Conservation (phyloP, 1,140 invertebrate species). For the Plodia interpunctella region DNA sequence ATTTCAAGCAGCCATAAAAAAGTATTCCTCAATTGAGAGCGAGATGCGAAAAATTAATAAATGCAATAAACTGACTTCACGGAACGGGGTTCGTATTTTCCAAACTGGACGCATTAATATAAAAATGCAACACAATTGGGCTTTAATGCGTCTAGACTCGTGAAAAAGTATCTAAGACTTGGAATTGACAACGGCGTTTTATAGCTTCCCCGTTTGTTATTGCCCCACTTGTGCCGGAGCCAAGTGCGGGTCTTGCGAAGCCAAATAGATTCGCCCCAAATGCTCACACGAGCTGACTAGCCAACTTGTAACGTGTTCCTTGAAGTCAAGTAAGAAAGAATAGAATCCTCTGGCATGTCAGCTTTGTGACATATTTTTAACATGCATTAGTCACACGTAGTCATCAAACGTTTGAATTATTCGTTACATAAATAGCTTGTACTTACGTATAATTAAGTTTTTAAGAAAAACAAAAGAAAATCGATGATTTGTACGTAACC, state of each 20-base stretch:
- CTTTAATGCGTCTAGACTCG: conserved; percentile 36
- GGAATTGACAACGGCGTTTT: conserved; percentile 45
- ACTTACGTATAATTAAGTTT: no score
- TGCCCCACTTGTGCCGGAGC: conserved; percentile 49
- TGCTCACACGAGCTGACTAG: not conserved
- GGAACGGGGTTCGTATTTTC: not conserved
- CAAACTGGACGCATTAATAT: conserved; percentile 12
- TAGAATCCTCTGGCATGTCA: no score
- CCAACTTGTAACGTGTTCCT: not conserved
- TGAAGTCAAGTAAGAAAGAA: not conserved
- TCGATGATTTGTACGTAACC: not conserved
- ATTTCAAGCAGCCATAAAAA: not conserved
- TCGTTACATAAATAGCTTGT: no score
- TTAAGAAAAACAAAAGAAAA: conserved; percentile 2
- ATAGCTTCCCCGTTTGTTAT: conserved; percentile 43
- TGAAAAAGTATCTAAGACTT: conserved; percentile 31
- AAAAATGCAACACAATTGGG: conserved; percentile 26
- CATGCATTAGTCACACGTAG: not conserved
- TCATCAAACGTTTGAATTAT: no score
- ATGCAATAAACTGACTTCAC: conserved; percentile 4
- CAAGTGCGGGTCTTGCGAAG: conserved; percentile 18
- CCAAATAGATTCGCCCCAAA: conserved; percentile 13
- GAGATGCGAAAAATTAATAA: not conserved
- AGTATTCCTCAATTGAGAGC: not conserved
- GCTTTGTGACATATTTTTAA: not conserved